A percentile compares a stretch with the other conserved stretches of the same genome.
phyloP scores from a whole-genome alignment of 2,888 invertebrate species.

The Polydrusus tereticollis region DNA sequence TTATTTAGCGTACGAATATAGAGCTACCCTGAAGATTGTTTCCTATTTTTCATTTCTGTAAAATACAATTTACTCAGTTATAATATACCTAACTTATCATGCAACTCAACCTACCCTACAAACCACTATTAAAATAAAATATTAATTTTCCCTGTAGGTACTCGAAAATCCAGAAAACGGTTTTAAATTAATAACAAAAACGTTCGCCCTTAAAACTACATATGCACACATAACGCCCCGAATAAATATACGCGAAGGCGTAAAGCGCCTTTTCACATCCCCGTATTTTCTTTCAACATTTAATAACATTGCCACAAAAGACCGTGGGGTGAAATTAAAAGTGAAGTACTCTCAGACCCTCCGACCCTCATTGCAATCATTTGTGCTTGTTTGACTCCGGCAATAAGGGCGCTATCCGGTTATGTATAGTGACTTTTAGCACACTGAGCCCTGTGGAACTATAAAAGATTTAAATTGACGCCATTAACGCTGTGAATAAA shows the following conservation, averaged over 20 bases:
- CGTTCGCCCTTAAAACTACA: conserved; percentile 25
- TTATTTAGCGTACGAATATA: no score
- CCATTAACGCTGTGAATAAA: background rate
- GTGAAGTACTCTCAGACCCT: conserved; percentile 38
- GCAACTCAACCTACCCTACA: no score
- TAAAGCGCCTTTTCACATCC: conserved; percentile 35
- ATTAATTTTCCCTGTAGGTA: no score
- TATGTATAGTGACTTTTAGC: conserved; percentile 14
- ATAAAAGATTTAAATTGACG: conserved; percentile 5
- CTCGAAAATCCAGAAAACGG: no score
- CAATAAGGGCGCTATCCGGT: conserved; percentile 30
- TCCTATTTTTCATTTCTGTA: no score
- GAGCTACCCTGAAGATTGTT: no score
- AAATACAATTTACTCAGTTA: no score
- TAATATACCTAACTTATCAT: no score
- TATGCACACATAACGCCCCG: conserved; percentile 24
- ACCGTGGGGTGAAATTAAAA: conserved; percentile 42
- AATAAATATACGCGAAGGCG: conserved; percentile 31
- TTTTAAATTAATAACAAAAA: conserved; percentile 15
- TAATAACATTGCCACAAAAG: conserved; percentile 39
- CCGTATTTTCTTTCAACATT: conserved; percentile 34
- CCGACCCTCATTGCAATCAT: conserved; percentile 33
- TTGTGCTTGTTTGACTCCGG: conserved; percentile 35
- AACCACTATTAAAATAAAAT: no score
- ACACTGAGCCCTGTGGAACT: background rate